Conservation (phyloP, 2,797 vertebrate species). For the Argya squamiceps region DNA sequence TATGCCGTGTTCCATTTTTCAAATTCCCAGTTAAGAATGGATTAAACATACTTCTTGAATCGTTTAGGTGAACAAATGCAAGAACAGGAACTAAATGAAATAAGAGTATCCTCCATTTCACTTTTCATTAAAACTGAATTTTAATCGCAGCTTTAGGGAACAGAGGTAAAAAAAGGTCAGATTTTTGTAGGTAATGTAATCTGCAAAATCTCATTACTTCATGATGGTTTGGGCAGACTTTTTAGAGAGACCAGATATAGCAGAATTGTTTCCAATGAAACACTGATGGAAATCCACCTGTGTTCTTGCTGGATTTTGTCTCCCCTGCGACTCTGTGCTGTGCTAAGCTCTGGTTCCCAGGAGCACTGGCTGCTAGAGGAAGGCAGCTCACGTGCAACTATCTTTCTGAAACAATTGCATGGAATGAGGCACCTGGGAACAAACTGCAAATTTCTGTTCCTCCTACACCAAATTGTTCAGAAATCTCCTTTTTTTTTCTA, state of each 20-base stretch:
- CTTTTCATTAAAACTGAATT: neutral
- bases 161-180: neutral
- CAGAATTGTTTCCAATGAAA: neutral
- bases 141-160: neutral
- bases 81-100: neutral
- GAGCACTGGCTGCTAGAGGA: neutral
- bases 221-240: neutral
- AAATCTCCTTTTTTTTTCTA: neutral
- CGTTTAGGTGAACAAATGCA: neutral
- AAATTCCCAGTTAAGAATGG: neutral
- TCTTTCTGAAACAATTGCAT: neutral
- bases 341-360: neutral
- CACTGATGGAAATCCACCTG: neutral
- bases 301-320: rapidly evolving
- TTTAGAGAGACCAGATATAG: neutral
- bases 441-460: neutral
- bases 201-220: neutral
- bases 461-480: neutral
- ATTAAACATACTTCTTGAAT: neutral
- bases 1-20: neutral
- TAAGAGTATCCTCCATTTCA: neutral
- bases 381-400: neutral
- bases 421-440: neutral
- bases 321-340: neutral
- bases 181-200: neutral